A percentile compares a stretch with the other conserved stretches of the same genome.
These are phyloP conservation scores for Periphyllus acericola DNA, from an alignment of 2,888 invertebrate genomes.

Conservation along the genomic window DNA sequence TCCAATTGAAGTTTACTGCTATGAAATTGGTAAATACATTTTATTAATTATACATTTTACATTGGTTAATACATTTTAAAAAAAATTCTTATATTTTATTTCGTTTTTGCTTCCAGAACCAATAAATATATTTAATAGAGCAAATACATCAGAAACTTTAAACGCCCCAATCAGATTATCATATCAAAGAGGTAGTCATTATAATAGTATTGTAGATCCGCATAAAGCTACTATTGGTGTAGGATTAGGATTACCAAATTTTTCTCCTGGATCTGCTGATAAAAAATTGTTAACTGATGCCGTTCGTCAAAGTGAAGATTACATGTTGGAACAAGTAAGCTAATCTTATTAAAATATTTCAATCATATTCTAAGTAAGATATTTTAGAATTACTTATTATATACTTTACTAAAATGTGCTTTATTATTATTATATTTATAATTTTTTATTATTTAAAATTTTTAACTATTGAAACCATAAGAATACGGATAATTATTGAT, in stretches of 20 bases:
- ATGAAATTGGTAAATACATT: conserved; percentile 73
- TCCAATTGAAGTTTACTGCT: conserved; percentile 86
- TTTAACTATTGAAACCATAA: no score
- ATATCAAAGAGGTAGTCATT: conserved; percentile 87
- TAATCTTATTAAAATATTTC: not conserved
- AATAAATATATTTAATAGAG: conserved; percentile 86
- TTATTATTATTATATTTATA: not conserved
- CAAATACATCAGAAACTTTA: conserved; percentile 76
- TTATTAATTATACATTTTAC: not conserved
- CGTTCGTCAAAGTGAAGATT: conserved; percentile 79
- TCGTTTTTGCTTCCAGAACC: conserved; percentile 72
- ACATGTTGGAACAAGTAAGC: conserved; percentile 80
- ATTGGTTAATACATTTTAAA: not conserved
- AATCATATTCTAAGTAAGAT: not conserved
- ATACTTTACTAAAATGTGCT: no score
- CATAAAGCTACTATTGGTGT: conserved; percentile 84
- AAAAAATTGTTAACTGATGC: conserved; percentile 79
- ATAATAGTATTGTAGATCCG: conserved; percentile 88
- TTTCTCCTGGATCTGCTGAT: conserved; percentile 74
- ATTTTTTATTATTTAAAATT: no score
- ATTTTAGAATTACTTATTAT: not conserved
- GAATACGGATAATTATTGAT: no score
- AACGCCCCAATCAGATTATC: conserved; percentile 81
- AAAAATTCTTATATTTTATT: not conserved
- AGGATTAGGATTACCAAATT: conserved; percentile 84